Base-by-base conservation (phyloP, 2,888 invertebrate genomes). In the Holacanthella duospinosa region DNA sequence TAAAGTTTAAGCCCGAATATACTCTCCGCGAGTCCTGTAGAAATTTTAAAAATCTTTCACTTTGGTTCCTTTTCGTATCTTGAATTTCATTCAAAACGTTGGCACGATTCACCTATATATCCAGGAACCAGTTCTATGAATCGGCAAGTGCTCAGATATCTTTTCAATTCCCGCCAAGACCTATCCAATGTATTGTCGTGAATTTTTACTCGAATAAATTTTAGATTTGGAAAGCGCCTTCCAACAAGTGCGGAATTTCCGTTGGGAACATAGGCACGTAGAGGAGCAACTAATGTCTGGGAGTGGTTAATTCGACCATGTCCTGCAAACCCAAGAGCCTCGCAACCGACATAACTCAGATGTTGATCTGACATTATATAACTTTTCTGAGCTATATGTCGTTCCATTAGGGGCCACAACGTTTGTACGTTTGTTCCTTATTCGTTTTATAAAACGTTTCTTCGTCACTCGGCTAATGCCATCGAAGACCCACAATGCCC, bases 401-500 rank as follows among this genome's bases (percentile, higher is more conserved):
- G 1, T 25, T 55, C 55, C 64, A 64, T 64, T 1, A 59, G 24
- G 24, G 59, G 62, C 9, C 3, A 59, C 24, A 64, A 27, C 9
- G 64, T 62, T 1, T 12, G 59, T 16, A 2, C 2, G 21, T 21
- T 55, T 58, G 24, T 54, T 26, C 9, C 1, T 1, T n/a, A 64
- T 59, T 24, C 43, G 59, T 1, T 27, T 44, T 2, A 55, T 55
- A 43, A 54, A 64, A 21, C 43, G 19, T 3, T 56, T 59, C 21
- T 29, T 28, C 1, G 60, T 63, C 1, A 54, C 16, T 2, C 62
- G 29, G 28, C 60, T 60, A 1, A 65, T 60, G 3, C 57, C 65
- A 1, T 60, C 63, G 29, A 63, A 62, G 4, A 65, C 63, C 65
- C 62, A 65, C 2, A 64, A 1, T n/a, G 53, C 6, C 25, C 56